Base-by-base conservation (phyloP, 2,888 invertebrate species). In the Drosophila anomalipes region DNA sequence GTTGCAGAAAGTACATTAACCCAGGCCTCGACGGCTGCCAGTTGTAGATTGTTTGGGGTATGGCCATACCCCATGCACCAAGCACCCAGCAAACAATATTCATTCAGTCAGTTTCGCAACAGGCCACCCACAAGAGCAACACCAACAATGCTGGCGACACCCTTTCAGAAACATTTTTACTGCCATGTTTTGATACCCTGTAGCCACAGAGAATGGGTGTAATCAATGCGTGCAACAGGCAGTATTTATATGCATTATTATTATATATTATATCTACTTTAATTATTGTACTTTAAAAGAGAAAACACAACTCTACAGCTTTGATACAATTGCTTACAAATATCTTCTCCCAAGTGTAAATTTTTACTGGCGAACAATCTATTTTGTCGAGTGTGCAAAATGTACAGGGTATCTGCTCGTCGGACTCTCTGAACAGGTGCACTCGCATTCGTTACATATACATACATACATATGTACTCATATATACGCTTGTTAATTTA, bases 1-100 rank as follows among this genome's bases (percentile, higher is more conserved):
- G 47, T 35, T 64, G 59, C 71, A 75, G 73, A 88, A 81, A 87
- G 87, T 87, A 86, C 87, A 84, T 87, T 87, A 87, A 87, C 87
- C 87, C 88, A 87, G 77, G 79, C 70, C 70, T 64, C 68, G 44
- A 30, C 53, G 26, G 58, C 28, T 70, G 62, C 35, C 69, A 66
- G 67, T 69, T 68, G 78, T 63, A 41, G 28, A 74, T 81, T 65
- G 63, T 59, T 65, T 58, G 59, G 62, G 49, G 63, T 74, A 65
- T 65, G 64, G 70, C 64, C 67, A 63, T 44, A 37, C 26, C 26
- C 37, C 58, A 10, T 26, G 22, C 14, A 26, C 37, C 32, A 3
- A 10, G 12, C 56, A 9, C 14, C 12, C 47, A 26, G 22, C 22
- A 22, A 22, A 1, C 57, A 56, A 64, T 35, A 37, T 66, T 51